Evolutionary conservation across 2,888 invertebrate genomes (phyloP), one percentile per base, ranked within the genome.

Genomic region (Hemaris fuciformis): DNA sequence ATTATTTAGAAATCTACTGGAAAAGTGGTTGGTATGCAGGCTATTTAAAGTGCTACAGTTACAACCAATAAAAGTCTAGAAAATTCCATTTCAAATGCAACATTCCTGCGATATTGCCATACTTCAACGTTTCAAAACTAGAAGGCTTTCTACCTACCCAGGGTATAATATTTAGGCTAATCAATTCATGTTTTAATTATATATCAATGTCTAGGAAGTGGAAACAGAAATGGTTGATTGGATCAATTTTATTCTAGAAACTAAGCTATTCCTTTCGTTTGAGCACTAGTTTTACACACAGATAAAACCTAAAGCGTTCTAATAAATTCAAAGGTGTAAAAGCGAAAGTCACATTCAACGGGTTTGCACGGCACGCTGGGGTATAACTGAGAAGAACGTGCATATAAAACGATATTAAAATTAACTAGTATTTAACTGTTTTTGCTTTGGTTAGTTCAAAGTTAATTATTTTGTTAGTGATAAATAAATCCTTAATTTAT

Each of bases 101-200:
- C 53, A 53, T 53, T 53, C 53, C 53, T 31, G 15, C 18, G 18
- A 31, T 31, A 53, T 31, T 10, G 53, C 53, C 31, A 53, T 53
- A 31, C 18, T 10, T 53, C 10, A 53, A 53, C 18, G 18, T 53
- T 53, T 27, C 31, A 53, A 53, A 53, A 53, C 53, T 4, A 10
- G 23, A 15, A 31, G 48, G 31, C 53, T 53, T 53, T 53, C 53
- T 53, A 60, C 41, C 10, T 22, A 41, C 57, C 10, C 15, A 41
- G 38, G 22, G 41, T 18, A 18, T 20, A 25, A 60, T 60, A 41
- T 60, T 53, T 53, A 60, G 53, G 41, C 25, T 53, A 60, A 60
- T 31, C 48, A 41, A 42, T 60, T 60, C 60, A 48, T 25, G 3
- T 60, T 60, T 60, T 60, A 60, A 60, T 60, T 60, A 60, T 38